Base-by-base conservation (phyloP, 2,113 vertebrate species). In the Pachyramphus minor region DNA sequence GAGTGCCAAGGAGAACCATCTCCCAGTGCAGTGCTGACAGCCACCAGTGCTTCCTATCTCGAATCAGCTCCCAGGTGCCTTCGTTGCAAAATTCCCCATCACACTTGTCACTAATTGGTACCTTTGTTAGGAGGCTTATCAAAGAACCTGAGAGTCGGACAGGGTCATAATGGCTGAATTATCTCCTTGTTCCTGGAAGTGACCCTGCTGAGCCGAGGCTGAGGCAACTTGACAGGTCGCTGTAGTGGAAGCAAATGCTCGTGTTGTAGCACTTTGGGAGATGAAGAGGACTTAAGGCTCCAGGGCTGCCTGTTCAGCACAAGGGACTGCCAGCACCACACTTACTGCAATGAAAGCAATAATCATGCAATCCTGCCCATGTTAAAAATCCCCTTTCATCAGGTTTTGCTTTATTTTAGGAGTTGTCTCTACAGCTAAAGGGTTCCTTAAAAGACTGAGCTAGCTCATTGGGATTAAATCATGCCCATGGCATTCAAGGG, bases 181-280 rank as follows among this genome's bases (percentile, higher is more conserved):
- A 92, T 88, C 95, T 96, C 95, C 93, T 92, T 95, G 95, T 95
- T 96, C 91, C 94, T 96, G 85, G 88, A 95, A 95, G 79, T 87
- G 90, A 95, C 95, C 88, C 94, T 74, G 86, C 88, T 91, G 93
- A 95, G 80, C 74, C 50, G 22, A 96, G 81, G 74, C 69, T 95
- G 93, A 97, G 81, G 72, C 53, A 63, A 95, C 62, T 86, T 95
- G 94, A 94, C 97, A 95, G 95, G 90, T 90, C 53, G 2, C 87
- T 92, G 87, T 80, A 95, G 91, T 94, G 92, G 96, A 97, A 95
- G 93, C 55, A 53, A 88, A 79, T 5, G 31, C 85, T 80, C 0
- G 2, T 86, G 94, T 39, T 87, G 58, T 44, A 66, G 87, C 30
- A n/a, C 60, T 87, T 37, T 28, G 55, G 68, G 72, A 91, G 58